Evolutionary conservation across 2,797 vertebrate genomes (phyloP), one percentile per base, ranked within the genome.

Genomic region (Rhinichthys osculus): DNA sequence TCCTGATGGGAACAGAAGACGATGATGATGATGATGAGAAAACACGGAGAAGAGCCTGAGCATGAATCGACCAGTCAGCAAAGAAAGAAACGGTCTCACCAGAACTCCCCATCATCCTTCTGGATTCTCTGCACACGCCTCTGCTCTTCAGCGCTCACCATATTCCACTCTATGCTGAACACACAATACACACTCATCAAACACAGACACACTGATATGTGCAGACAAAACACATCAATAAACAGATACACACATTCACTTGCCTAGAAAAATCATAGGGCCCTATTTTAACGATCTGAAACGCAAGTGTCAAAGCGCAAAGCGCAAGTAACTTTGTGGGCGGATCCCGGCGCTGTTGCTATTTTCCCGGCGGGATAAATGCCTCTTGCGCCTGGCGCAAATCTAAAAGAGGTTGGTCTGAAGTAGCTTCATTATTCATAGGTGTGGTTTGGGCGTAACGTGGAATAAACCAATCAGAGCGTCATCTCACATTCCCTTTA

Each of bases 61-160:
- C 9, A 38, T 27, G 23, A 66, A 13, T 69, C 35, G 52, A 16
- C 27, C 67, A 70, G 42, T 14, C 21, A 52, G 81, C 33, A 83
- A 30, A 83, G 7, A 82, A 74, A 6, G 73, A 30, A 74, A 42
- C 42, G 0, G 10, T 33, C 92, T 91, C 89, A 96, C 95, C 95
- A 96, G 93, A 96, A 96, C 89, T 96, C 96, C 1, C 95, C 96
- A 23, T 96, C 96, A 27, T 95, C 93, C 57, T 84, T 87, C 0
- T 38, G 69, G 0, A 94, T 92, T 67, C 92, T 82, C 1, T 57
- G 82, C 52, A 95, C 82, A 7, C 93, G 85, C 4, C 38, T 78
- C 89, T 95, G 94, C 85, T 96, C 94, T 78, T 89, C 89, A 0
- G 13, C 0, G 71, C 90, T 93, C 82, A 96, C 94, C 0, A 33